phyloP scores from a whole-genome alignment of 1,140 invertebrate species.

The Drosophila pruinosa region DNA sequence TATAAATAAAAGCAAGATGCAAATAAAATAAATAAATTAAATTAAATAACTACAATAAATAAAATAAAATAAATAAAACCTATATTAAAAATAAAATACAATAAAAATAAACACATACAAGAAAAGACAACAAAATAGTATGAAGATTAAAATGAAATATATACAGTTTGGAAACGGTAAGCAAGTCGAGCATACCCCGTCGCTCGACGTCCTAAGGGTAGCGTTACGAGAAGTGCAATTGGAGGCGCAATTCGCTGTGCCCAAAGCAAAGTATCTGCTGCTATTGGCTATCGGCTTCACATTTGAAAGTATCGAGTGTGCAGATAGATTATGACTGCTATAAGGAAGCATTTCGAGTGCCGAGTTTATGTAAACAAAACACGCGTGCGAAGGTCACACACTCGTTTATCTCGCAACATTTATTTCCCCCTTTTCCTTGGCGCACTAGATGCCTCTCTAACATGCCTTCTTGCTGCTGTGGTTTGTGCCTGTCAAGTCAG shows the following conservation, averaged over 20 bases:
- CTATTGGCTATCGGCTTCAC: constrained; percentile 35
- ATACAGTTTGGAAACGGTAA: no score
- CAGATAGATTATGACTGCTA: constrained; percentile 42
- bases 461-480: background rate
- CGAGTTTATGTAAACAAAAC: constrained; percentile 44
- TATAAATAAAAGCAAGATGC: no score
- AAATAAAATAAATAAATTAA: no score
- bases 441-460: background rate
- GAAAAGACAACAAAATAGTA: no score
- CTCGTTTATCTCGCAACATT: no score
- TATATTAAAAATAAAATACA: background rate
- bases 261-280: constrained; percentile 18
- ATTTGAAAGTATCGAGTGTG: constrained; percentile 21
- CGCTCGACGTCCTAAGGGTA: background rate
- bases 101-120: no score
- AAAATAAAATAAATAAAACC: no score
- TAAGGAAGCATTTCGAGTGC: constrained; percentile 35
- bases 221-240: background rate
- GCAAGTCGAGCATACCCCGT: background rate
- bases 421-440: background rate
- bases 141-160: no score
- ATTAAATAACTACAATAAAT: no score
- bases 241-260: constrained; percentile 9
- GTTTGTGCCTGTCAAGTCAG: background rate
- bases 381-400: constrained; percentile 18